Conservation (phyloP, 2,797 vertebrate genomes). For the Neosilurus hyrtlii region DNA sequence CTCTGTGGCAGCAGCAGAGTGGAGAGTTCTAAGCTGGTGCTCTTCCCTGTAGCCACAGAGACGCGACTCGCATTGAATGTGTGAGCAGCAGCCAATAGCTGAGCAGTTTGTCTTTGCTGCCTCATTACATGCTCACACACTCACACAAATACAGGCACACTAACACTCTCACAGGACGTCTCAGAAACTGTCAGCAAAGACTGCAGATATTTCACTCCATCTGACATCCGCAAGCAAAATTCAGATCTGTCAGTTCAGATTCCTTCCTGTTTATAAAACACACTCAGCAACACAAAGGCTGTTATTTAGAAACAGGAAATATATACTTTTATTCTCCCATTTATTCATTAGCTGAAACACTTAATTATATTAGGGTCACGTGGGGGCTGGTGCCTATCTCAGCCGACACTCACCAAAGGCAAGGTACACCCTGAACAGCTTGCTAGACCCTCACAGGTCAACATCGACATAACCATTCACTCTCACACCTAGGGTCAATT, state of each 20-base stretch:
- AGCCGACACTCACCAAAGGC: too few relatives aligned
- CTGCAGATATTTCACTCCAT: constrained; percentile 25
- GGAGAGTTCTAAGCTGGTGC: constrained; percentile 52
- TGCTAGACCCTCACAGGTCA: too few relatives aligned
- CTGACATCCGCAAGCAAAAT: neutral
- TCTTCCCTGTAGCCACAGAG: constrained; percentile 60
- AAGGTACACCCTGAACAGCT: too few relatives aligned
- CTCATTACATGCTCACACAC: constrained; percentile 37
- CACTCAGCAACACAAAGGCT: neutral
- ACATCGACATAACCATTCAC: too few relatives aligned
- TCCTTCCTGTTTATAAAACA: constrained; percentile 19
- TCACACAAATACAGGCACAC: constrained; percentile 39
- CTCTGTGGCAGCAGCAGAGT: constrained; percentile 43
- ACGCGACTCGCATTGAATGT: constrained; percentile 59
- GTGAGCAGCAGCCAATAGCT: constrained; percentile 68
- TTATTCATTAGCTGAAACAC: too few relatives aligned
- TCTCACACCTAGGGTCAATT: too few relatives aligned
- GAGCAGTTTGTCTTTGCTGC: constrained; percentile 53
- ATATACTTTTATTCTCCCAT: too few relatives aligned
- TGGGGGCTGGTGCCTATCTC: too few relatives aligned
- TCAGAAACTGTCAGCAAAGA: constrained; percentile 39
- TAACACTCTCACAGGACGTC: constrained; percentile 38
- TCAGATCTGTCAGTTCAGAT: constrained; percentile 13
- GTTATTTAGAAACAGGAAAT: constrained; percentile 5
- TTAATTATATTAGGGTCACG: too few relatives aligned